Evolutionary conservation across 1,140 invertebrate genomes (phyloP).

Genomic region (Euglossa dilemma): DNA sequence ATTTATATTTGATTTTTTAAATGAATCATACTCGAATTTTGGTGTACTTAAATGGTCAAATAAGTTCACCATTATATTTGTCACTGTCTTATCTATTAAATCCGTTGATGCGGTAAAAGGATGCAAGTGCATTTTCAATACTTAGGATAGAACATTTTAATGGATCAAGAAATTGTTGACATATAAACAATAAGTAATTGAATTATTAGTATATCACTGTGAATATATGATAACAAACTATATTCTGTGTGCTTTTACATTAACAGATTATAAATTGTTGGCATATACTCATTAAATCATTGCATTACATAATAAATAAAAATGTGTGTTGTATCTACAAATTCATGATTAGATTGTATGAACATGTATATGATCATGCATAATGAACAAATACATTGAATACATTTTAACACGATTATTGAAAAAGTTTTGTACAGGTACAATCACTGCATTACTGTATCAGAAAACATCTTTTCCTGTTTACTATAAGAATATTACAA

Average conservation of each 20-base stretch:
- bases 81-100: background rate
- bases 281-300: slow-evolving; percentile 49
- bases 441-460: slow-evolving; percentile 18
- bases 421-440: slow-evolving; percentile 39
- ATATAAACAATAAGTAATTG: slow-evolving; percentile 35
- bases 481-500: slow-evolving; percentile 3
- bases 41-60: slow-evolving; percentile 44
- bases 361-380: slow-evolving; percentile 45
- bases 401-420: slow-evolving; percentile 40
- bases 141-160: slow-evolving; percentile 38
- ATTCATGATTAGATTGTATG: slow-evolving; percentile 41
- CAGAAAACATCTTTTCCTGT: slow-evolving; percentile 6
- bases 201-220: slow-evolving; percentile 19
- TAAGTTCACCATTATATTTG: slow-evolving; percentile 29
- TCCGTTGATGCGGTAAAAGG: slow-evolving; percentile 16
- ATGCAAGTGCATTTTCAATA: slow-evolving; percentile 36
- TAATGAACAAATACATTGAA: slow-evolving; percentile 48
- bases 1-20: slow-evolving; percentile 41
- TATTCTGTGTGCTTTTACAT: slow-evolving; percentile 31
- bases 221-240: slow-evolving; percentile 54
- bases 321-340: slow-evolving; percentile 62
- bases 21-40: slow-evolving; percentile 13
- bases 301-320: slow-evolving; percentile 55
- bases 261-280: slow-evolving; percentile 59
- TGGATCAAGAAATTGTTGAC: slow-evolving; percentile 19